A percentile compares a stretch with the other conserved stretches of the same genome.
Conservation (phyloP, 2,113 vertebrate species). For the Datnioides undecimradiatus region DNA sequence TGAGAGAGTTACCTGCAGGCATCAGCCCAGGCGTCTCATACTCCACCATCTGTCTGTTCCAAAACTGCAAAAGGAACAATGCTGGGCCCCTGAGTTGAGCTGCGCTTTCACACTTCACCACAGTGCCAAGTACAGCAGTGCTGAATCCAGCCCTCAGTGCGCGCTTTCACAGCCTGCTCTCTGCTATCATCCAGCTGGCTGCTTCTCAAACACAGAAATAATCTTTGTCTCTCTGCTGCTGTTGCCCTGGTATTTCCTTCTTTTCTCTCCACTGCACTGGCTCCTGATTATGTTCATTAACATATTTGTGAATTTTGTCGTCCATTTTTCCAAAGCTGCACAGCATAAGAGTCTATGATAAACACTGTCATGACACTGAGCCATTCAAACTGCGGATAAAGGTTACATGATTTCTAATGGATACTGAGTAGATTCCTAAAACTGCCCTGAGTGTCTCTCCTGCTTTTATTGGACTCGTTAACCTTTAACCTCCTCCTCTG, state of each 20-base stretch:
- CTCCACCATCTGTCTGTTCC: conserved; percentile 47
- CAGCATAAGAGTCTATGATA: too few relatives aligned
- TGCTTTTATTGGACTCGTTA: neutral
- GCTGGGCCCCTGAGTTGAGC: conserved; percentile 4
- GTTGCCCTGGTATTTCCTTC: conserved; percentile 12
- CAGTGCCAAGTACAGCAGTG: conserved; percentile 42
- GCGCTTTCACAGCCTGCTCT: neutral
- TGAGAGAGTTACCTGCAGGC: conserved; percentile 39
- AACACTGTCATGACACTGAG: neutral
- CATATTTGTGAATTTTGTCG: neutral
- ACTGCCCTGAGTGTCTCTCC: neutral
- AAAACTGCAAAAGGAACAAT: conserved; percentile 24
- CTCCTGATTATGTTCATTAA: neutral
- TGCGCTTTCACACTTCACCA: conserved; percentile 31
- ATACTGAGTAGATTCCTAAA: neutral
- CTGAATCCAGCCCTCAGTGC: conserved; percentile 13
- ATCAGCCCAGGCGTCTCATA: conserved; percentile 18
- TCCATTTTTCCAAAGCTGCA: neutral
- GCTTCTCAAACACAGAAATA: conserved; percentile 26
- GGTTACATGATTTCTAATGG: neutral
- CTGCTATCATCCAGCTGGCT: conserved; percentile 19
- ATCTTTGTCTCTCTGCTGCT: neutral
- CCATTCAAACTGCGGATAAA: neutral
- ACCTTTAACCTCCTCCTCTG: conserved; percentile 2
- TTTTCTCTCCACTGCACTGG: neutral